Evolutionary conservation across 2,113 vertebrate genomes (phyloP).

Genomic region (Regulus satrapa): DNA sequence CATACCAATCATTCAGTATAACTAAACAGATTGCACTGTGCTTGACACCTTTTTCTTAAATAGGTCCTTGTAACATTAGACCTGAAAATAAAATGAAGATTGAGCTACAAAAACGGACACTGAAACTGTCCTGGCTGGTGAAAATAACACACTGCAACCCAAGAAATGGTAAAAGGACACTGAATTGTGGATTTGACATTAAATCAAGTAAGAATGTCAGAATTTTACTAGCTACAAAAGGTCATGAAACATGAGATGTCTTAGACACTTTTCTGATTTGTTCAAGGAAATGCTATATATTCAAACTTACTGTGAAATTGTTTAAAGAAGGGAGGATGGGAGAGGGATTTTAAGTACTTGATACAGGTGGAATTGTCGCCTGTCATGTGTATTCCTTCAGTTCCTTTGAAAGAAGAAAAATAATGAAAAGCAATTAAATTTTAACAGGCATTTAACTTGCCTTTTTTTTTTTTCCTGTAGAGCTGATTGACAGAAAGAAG

Average conservation of each 20-base stretch:
- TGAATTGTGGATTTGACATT: neutral
- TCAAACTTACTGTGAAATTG: neutral
- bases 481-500: neutral
- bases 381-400: neutral
- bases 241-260: neutral
- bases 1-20: neutral
- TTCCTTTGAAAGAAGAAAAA: neutral
- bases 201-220: neutral
- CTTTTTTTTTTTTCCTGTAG: neutral
- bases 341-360: neutral
- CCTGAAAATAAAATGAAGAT: neutral
- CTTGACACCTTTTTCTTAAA: neutral
- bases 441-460: neutral
- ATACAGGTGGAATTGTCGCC: neutral
- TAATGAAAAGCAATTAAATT: neutral
- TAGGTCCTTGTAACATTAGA: neutral
- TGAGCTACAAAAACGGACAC: neutral
- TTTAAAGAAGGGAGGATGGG: neutral
- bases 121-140: neutral
- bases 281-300: neutral
- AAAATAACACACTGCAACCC: neutral
- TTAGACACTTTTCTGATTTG: neutral
- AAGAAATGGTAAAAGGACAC: neutral
- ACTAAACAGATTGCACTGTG: neutral
- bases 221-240: neutral